These are phyloP conservation scores for Heliconius hortense DNA, from an alignment of 2,888 invertebrate genomes.

Conservation along the genomic window DNA sequence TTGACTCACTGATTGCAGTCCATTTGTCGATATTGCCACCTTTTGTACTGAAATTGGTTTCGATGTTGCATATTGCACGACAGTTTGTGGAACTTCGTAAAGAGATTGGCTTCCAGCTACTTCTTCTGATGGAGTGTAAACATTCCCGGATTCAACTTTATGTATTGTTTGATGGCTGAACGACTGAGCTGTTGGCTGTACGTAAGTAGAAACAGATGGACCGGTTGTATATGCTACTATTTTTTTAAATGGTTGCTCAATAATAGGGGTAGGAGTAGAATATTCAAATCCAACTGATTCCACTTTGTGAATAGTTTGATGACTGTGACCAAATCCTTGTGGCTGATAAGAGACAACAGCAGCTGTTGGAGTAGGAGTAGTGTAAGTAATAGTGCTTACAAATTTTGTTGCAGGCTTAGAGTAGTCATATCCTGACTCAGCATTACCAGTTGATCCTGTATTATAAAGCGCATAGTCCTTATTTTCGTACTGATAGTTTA, in stretches of 20 bases:
- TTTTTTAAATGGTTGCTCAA: conserved; percentile 70
- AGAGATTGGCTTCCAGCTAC: conserved; percentile 40
- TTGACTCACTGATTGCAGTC: conserved; percentile 62
- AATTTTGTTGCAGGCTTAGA: conserved; percentile 66
- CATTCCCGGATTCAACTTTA: conserved; percentile 52
- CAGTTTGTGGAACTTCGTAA: conserved; percentile 45
- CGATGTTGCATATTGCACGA: conserved; percentile 51
- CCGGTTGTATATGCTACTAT: conserved; percentile 73
- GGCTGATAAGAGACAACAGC: conserved; percentile 67
- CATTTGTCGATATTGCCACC: conserved; percentile 56
- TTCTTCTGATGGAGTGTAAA: conserved; percentile 50
- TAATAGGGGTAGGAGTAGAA: conserved; percentile 60
- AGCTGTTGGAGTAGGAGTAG: conserved; percentile 62
- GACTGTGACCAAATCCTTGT: conserved; percentile 61
- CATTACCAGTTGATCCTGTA: conserved; percentile 38
- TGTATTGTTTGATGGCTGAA: conserved; percentile 57
- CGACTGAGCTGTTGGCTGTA: conserved; percentile 53
- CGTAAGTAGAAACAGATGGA: conserved; percentile 52
- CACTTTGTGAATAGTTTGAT: conserved; percentile 64
- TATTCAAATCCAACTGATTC: conserved; percentile 62
- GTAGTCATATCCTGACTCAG: conserved; percentile 50
- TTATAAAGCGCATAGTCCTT: conserved; percentile 48
- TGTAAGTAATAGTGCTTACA: conserved; percentile 65
- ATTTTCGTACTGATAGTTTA: conserved; percentile 55
- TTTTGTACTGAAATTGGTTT: conserved; percentile 57